Base-by-base conservation (phyloP, 1,140 invertebrate genomes). In the Drosophila quadrilineata region DNA sequence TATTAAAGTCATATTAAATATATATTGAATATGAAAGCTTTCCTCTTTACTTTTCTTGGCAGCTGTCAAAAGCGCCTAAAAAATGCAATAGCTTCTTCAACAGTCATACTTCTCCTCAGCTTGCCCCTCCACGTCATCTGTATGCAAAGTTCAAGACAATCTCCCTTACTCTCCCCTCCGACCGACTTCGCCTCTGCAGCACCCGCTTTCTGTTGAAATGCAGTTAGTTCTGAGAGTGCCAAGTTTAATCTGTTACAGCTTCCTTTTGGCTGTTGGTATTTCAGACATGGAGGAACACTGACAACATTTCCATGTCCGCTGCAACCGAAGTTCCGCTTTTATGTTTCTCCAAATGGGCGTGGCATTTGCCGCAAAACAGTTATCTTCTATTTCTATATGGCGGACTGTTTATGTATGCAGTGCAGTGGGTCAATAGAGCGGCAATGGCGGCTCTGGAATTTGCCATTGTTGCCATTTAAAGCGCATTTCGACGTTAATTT, bases 401-500 rank as follows among this genome's bases (percentile, higher is more conserved):
- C 14, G 21, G 26, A 59, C 6, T 8, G 9, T 6, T 28, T 24
- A 22, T 9, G 28, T 43, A 28, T 43, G 29, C 26, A 52, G 48
- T 50, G 36, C 60, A 65, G 63, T 82, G 73, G 76, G 76, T 82
- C 76, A 82, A 82, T 82, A 84, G 76, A 82, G 77, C 71, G 76
- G 58, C 50, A 49, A 62, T 52, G 24, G 52, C 28, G 48, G 49
- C 33, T 79, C 69, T 80, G 69, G 77, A 49, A 80, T 72, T 80
- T 68, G 67, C 79, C 75, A 85, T 64, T 79, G 76, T 80, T 82
- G 71, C 74, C 69, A 84, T 84, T 84, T 82, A 82, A 82, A 82
- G 77, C 73, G 73, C 72, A 84, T 77, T 82, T 82, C n/a, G 69
- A 72, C 84, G 77, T 82, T 82, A 82, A 82, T 84, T 82, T 82